Evolutionary conservation across 2,888 invertebrate species (phyloP).

Genomic region (Drosophila peninsularis): DNA sequence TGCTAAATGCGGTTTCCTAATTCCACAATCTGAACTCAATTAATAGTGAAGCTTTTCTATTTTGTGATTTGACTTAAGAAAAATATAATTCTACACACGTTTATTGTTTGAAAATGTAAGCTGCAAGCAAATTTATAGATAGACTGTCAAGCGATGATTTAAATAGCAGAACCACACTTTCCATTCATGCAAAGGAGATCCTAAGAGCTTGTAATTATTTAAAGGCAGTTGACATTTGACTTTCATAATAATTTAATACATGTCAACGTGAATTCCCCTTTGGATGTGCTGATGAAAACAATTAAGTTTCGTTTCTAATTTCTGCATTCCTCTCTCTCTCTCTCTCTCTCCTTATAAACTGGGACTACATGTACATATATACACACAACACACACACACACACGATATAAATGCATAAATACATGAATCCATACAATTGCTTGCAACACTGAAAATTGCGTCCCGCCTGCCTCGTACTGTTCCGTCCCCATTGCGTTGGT

Average conservation of each 20-base stretch:
- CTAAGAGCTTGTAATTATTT: not conserved
- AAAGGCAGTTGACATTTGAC: constrained; percentile 32
- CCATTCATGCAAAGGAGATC: not conserved
- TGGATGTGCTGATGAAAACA: constrained; percentile 35
- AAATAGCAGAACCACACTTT: not conserved
- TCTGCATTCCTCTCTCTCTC: constrained; percentile 24
- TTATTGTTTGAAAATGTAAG: not conserved
- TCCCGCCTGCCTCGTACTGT: constrained; percentile 27
- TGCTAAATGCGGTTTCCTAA: not conserved
- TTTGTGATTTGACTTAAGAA: not conserved
- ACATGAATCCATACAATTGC: constrained; percentile 32
- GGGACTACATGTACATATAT: not conserved
- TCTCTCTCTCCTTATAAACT: constrained; percentile 4
- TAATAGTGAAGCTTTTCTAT: not conserved
- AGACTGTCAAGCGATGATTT: not conserved
- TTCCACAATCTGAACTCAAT: not conserved
- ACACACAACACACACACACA: constrained; percentile 17
- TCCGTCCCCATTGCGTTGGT: constrained; percentile 31
- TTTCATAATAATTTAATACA: constrained; percentile 21
- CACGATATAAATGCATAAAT: constrained; percentile 11
- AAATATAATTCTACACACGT: not conserved
- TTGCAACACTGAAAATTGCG: constrained; percentile 28
- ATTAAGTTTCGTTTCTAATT: constrained; percentile 53
- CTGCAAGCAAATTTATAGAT: not conserved
- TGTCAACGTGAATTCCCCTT: constrained; percentile 4